Evolutionary conservation across 1,140 invertebrate species (phyloP).

Genomic region (Cyrtorhinus lividipennis): DNA sequence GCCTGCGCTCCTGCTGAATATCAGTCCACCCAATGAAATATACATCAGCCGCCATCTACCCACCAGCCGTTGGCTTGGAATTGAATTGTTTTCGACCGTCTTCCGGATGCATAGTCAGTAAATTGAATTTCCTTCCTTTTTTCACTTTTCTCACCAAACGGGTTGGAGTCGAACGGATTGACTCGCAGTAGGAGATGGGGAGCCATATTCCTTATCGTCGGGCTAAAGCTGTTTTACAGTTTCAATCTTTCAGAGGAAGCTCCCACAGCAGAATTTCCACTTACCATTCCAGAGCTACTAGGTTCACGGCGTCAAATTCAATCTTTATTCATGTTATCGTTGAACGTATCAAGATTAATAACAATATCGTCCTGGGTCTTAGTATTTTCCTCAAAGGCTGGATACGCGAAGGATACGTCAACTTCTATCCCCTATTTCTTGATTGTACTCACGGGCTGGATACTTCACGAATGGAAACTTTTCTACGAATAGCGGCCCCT

Average conservation of each 20-base stretch:
- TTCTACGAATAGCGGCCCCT: no score
- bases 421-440: no score
- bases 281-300: no score
- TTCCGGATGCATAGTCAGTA: slow-evolving; percentile 8
- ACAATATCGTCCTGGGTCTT: no score
- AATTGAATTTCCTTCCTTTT: background rate
- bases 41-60: background rate
- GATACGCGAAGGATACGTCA: no score
- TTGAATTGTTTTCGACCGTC: slow-evolving; percentile 6
- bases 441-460: no score
- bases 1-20: background rate
- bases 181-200: background rate
- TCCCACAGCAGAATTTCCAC: no score
- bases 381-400: no score
- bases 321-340: no score
- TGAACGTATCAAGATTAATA: no score
- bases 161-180: background rate
- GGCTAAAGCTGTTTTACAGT: slow-evolving; percentile 1
- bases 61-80: background rate
- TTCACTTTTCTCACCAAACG: background rate
- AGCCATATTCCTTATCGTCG: background rate
- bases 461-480: no score
- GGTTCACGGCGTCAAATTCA: no score
- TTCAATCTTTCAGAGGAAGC: slow-evolving; percentile 6
- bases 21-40: slow-evolving; percentile 9